These are phyloP conservation scores for Ctenodactylus gundi DNA, from an alignment of 2,113 vertebrate species.

Conservation along the genomic window DNA sequence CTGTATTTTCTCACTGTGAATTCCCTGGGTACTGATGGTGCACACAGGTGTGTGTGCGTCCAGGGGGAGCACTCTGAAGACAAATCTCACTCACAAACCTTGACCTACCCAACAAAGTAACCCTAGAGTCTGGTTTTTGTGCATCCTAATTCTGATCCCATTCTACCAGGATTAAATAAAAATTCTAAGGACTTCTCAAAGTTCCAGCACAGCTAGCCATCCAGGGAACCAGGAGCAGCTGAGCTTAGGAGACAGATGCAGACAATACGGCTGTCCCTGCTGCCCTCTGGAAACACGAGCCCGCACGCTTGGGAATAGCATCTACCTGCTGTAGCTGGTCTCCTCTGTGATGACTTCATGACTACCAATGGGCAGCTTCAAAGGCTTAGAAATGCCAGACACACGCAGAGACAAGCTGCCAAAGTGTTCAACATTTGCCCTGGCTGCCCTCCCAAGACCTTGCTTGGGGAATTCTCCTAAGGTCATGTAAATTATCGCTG, in stretches of 20 bases:
- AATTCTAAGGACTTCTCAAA: neutral
- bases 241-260: neutral
- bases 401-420: conserved; percentile 57
- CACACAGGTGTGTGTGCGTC: neutral
- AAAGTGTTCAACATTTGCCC: conserved; percentile 62
- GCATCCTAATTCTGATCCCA: neutral
- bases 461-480: conserved; percentile 51
- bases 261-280: rapidly evolving
- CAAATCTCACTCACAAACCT: neutral
- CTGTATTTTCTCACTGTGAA: neutral
- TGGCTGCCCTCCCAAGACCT: neutral
- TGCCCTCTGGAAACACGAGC: neutral
- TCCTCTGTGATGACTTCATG: conserved; percentile 43
- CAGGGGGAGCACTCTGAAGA: neutral
- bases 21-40: neutral
- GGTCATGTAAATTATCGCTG: conserved; percentile 51
- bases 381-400: conserved; percentile 67
- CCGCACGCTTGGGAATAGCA: conserved; percentile 16
- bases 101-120: neutral
- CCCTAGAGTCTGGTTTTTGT: neutral
- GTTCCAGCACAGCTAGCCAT: neutral
- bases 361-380: conserved; percentile 72
- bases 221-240: rapidly evolving
- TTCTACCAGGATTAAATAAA: neutral
- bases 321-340: conserved; percentile 39